Evolutionary conservation across 2,888 invertebrate genomes (phyloP).

Genomic region (Hirtodrosophila alboralis): DNA sequence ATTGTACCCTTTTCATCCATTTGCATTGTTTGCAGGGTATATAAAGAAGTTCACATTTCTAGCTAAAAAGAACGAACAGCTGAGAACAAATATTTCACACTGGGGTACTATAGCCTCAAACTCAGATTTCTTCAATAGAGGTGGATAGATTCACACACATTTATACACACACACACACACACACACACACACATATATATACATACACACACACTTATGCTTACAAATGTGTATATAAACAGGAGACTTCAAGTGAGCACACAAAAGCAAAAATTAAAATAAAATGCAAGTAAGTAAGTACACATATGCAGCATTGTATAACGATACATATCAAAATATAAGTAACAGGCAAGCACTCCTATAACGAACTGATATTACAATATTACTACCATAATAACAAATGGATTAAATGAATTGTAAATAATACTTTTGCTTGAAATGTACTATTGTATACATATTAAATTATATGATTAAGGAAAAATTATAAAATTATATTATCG

Average conservation of each 20-base stretch:
- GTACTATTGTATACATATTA: too few relatives aligned
- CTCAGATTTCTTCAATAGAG: conserved; percentile 34
- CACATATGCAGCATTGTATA: conserved; percentile 19
- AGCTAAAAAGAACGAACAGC: conserved; percentile 4
- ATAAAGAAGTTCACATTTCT: conserved; percentile 8
- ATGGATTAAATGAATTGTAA: too few relatives aligned
- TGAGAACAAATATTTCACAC: conserved; percentile 11
- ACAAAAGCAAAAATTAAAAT: conserved; percentile 67
- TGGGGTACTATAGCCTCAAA: conserved; percentile 15
- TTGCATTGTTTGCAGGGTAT: too few relatives aligned
- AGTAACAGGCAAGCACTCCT: conserved; percentile 5
- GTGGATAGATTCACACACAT: conserved; percentile 8
- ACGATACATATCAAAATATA: conserved; percentile 8
- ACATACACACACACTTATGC: background rate
- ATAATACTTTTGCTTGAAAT: too few relatives aligned
- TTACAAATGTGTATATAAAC: conserved; percentile 14
- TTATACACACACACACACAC: conserved; percentile 1
- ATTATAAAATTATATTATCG: too few relatives aligned
- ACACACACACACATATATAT: background rate
- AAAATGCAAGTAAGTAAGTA: conserved; percentile 26
- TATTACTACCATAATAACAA: too few relatives aligned
- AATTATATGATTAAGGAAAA: too few relatives aligned
- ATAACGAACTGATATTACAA: background rate
- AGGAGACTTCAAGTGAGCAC: conserved; percentile 56
- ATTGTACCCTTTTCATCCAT: too few relatives aligned